Evolutionary conservation across 1,140 invertebrate species (phyloP).

Genomic region (Scylla paramamosain): DNA sequence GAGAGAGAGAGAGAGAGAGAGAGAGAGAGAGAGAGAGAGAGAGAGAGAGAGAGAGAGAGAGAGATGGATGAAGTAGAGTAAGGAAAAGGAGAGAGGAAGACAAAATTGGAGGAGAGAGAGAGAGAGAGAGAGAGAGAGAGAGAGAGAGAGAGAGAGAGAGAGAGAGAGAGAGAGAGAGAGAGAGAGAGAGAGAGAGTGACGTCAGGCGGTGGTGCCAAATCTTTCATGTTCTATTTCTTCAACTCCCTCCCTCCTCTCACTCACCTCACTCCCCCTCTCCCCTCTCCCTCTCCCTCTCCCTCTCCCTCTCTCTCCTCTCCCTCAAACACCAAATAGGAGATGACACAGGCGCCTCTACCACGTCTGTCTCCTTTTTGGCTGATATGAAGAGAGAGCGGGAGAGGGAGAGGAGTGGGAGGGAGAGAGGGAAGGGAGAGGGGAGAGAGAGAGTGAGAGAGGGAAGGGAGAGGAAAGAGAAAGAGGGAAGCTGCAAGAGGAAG

Average conservation of each 20-base stretch:
- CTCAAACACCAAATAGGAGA: neutral
- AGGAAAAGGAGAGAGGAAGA: neutral
- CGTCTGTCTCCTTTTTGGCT: neutral
- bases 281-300: neutral
- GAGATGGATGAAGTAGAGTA: neutral
- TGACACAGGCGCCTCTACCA: neutral
- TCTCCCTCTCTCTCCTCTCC: neutral
- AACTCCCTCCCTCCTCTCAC: neutral
- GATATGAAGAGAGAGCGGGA: neutral
- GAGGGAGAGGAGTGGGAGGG: too few species aligned
- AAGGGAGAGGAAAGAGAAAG: neutral
- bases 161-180: neutral
- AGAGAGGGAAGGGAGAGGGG: too few species aligned
- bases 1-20: neutral
- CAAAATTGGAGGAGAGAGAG: slow-evolving; percentile 17
- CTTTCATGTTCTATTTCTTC: neutral
- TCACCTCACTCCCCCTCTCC: neutral
- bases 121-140: neutral
- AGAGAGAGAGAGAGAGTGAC: neutral
- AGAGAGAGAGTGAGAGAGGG: neutral
- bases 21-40: neutral
- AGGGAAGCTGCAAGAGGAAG: neutral
- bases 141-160: slow-evolving; percentile 46
- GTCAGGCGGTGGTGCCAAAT: neutral
- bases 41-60: too few species aligned